phyloP scores from a whole-genome alignment of 64 coral and sea anemone species.

The Stylophora pistillata region DNA sequence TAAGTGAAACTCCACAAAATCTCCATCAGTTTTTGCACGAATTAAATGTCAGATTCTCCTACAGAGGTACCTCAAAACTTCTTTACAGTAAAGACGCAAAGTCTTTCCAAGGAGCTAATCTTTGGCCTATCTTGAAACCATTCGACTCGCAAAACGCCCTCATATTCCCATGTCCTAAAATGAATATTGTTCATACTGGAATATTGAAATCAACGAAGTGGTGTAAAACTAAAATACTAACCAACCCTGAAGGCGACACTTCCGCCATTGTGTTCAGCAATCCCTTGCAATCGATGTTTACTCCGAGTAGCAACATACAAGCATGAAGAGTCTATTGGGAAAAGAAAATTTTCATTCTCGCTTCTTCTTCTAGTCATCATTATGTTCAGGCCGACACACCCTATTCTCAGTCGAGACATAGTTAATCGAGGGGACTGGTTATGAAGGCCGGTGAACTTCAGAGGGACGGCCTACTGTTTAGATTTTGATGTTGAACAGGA shows the following conservation, averaged over 20 bases:
- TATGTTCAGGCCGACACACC: too few relatives aligned
- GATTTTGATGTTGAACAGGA: too few relatives aligned
- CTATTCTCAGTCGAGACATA: too few relatives aligned
- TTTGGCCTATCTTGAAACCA: too few relatives aligned
- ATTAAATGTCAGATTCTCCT: neutral
- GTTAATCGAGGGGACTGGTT: too few relatives aligned
- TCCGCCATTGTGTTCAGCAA: neutral
- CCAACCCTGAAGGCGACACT: neutral
- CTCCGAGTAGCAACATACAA: neutral
- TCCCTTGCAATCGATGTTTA: neutral
- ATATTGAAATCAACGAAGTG: neutral
- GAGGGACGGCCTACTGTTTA: too few relatives aligned
- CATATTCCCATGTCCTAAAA: neutral
- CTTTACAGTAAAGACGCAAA: neutral
- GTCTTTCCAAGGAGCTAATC: too few relatives aligned
- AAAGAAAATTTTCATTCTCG: too few relatives aligned
- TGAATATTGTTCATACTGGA: neutral
- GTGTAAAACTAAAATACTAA: neutral
- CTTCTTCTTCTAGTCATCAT: too few relatives aligned
- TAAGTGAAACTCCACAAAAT: neutral
- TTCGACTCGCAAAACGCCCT: neutral
- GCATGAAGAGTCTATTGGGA: neutral
- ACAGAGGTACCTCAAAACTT: neutral
- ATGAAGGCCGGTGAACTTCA: too few relatives aligned
- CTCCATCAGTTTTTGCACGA: neutral